Percentiles rank a stretch among this genome's conserved stretches.
These are phyloP conservation scores for Idaea biselata DNA, from an alignment of 2,888 invertebrate species.

Conservation along the genomic window DNA sequence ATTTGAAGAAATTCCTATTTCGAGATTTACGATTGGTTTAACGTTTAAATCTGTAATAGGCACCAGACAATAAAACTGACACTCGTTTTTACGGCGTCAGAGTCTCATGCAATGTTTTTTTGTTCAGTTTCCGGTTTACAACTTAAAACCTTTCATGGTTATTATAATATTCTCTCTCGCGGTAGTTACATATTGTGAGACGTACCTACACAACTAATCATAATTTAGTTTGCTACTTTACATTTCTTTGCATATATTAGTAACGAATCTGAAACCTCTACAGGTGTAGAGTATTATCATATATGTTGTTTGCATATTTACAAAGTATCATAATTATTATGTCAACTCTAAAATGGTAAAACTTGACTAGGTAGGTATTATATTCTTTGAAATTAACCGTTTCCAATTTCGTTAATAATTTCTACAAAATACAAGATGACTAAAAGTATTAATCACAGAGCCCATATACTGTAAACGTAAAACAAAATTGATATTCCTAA, in stretches of 20 bases:
- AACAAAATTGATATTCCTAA: constrained; percentile 32
- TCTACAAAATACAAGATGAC: constrained; percentile 10
- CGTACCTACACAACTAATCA: background rate
- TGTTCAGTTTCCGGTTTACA: constrained; percentile 62
- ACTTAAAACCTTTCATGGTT: background rate
- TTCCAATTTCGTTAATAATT: background rate
- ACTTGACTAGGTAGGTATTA: background rate
- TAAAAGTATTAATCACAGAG: constrained; percentile 1
- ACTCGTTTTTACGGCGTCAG: constrained; percentile 48
- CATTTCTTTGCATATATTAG: background rate
- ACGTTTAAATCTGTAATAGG: constrained; percentile 63
- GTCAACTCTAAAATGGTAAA: background rate
- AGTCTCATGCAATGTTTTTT: constrained; percentile 56
- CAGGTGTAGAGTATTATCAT: background rate
- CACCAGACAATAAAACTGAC: constrained; percentile 67
- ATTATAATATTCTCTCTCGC: background rate
- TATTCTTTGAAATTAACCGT: background rate
- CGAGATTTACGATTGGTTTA: constrained; percentile 63
- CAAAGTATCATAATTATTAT: background rate
- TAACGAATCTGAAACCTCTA: background rate
- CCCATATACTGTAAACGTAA: constrained; percentile 25
- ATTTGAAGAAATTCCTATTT: constrained; percentile 56
- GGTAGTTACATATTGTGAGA: background rate
- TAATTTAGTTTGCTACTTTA: background rate
- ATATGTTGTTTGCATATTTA: background rate